A percentile compares a stretch with the other conserved stretches of the same genome.
These are phyloP conservation scores for Sebastolobus altivelis DNA, from an alignment of 2,797 vertebrate species.

Conservation along the genomic window DNA sequence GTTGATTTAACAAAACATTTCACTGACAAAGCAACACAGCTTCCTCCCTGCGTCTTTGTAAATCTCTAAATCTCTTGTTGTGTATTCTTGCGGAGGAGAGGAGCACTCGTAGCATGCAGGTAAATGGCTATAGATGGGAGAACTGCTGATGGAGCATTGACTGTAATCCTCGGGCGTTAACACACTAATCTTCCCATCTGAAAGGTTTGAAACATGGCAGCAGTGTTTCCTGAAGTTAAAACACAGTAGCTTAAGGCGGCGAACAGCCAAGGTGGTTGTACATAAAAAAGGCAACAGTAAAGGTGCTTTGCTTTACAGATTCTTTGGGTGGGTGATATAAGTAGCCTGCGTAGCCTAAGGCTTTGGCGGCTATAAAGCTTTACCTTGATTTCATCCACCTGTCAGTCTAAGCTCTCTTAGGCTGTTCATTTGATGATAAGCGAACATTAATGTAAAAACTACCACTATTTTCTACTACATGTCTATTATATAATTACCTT, in stretches of 20 bases:
- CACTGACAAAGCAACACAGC: conserved; percentile 7
- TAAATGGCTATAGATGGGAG: conserved; percentile 55
- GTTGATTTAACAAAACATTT: background rate
- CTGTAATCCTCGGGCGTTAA: conserved; percentile 79
- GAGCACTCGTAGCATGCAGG: conserved; percentile 38
- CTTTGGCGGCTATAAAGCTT: conserved; percentile 57
- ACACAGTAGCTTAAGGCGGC: conserved; percentile 80
- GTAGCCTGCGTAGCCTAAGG: conserved; percentile 51
- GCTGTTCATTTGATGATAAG: conserved; percentile 33
- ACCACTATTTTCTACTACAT: background rate
- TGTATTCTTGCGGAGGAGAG: conserved; percentile 37
- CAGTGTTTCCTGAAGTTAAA: conserved; percentile 79
- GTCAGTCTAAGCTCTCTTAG: conserved; percentile 24
- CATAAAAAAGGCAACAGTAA: conserved; percentile 68
- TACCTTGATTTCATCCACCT: conserved; percentile 54
- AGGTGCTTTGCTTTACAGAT: conserved; percentile 71
- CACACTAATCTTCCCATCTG: conserved; percentile 82
- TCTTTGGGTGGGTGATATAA: conserved; percentile 65
- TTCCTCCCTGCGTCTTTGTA: conserved; percentile 8
- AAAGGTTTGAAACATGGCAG: conserved; percentile 76
- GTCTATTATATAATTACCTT: background rate
- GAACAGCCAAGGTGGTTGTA: conserved; percentile 66
- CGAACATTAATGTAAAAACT: background rate
- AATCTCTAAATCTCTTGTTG: conserved; percentile 32
- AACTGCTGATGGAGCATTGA: conserved; percentile 77